These are phyloP conservation scores for Volucella inanis DNA, from an alignment of 2,888 invertebrate species.

Conservation along the genomic window DNA sequence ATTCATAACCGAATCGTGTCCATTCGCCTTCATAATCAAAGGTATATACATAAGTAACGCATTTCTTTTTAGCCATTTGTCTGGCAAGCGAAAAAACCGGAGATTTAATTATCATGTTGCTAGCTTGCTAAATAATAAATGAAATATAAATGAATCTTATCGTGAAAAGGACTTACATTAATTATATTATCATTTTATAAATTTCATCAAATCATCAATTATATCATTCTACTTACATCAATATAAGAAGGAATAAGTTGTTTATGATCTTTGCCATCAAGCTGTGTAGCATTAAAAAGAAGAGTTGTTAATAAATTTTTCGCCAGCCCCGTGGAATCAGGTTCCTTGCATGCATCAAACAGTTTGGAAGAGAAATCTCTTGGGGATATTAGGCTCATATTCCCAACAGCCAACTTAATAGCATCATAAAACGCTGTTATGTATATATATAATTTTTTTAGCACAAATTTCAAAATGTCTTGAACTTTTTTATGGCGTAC, in stretches of 20 bases:
- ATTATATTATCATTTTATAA: too few relatives aligned
- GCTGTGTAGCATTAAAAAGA: conserved; percentile 81
- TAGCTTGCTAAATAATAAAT: conserved; percentile 76
- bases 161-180: too few relatives aligned
- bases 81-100: conserved; percentile 82
- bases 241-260: conserved; percentile 83
- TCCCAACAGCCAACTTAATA: conserved; percentile 56
- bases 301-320: conserved; percentile 81
- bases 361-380: conserved; percentile 54
- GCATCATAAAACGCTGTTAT: conserved; percentile 75
- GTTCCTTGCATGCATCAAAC: conserved; percentile 39
- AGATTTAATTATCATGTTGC: conserved; percentile 82
- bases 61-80: conserved; percentile 76
- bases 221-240: conserved; percentile 84
- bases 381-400: conserved; percentile 73
- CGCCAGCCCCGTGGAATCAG: conserved; percentile 77
- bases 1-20: conserved; percentile 83
- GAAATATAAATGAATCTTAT: not conserved
- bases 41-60: conserved; percentile 83
- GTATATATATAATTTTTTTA: not conserved
- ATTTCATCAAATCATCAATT: too few relatives aligned
- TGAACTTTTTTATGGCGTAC: conserved; percentile 78
- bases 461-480: not conserved
- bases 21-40: conserved; percentile 84
- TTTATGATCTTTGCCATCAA: conserved; percentile 82